Percentiles rank a stretch among this genome's conserved stretches.
Evolutionary conservation across 1,140 invertebrate genomes (phyloP).

Genomic region (Vanessa atalanta): DNA sequence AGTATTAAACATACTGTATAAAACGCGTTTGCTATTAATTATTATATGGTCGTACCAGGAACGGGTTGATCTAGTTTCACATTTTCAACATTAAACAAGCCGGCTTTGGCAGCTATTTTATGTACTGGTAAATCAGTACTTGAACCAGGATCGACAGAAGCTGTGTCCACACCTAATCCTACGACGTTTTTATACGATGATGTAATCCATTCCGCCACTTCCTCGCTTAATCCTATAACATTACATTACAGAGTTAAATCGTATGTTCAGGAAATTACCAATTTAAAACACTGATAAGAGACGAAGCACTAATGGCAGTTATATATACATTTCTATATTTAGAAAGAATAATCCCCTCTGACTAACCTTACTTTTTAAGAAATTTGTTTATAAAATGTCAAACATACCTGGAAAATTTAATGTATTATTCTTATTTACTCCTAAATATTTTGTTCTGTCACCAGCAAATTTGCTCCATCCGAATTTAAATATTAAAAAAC

Average conservation of each 20-base stretch:
- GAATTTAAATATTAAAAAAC: conserved; percentile 66
- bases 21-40: background rate
- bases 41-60: conserved; percentile 59
- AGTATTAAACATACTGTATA: background rate
- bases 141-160: conserved; percentile 83
- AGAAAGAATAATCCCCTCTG: no score
- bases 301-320: no score
- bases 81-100: conserved; percentile 84
- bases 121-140: conserved; percentile 56
- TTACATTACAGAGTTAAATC: background rate
- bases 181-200: conserved; percentile 81
- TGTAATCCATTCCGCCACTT: conserved; percentile 83
- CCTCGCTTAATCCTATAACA: conserved; percentile 78
- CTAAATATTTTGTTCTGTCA: conserved; percentile 60
- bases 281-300: background rate
- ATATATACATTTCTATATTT: no score
- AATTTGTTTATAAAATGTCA: background rate
- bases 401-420: conserved; percentile 56
- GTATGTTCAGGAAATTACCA: background rate
- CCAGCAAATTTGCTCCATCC: conserved; percentile 68
- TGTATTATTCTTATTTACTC: conserved; percentile 39
- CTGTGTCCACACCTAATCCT: conserved; percentile 85
- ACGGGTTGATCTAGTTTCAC: conserved; percentile 78
- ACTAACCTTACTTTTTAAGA: background rate
- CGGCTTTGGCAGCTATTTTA: conserved; percentile 69